Base-by-base conservation (phyloP, 1,140 invertebrate species). In the Drosophila prosaltans region DNA sequence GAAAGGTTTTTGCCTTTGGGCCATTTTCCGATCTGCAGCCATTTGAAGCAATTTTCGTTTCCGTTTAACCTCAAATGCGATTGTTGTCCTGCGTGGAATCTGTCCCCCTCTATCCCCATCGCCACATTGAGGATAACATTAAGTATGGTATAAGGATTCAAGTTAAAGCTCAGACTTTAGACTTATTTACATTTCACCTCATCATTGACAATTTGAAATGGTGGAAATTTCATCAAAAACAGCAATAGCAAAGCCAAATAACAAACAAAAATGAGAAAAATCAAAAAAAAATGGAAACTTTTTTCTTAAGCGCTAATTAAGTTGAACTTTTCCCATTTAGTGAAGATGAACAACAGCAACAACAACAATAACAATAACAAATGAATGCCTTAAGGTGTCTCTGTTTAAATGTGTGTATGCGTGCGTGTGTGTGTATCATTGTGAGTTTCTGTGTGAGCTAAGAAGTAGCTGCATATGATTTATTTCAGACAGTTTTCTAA, bases 261-360 rank as follows among this genome's bases (percentile, higher is more conserved):
- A 16, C 6, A 54, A 62, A 16, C 36, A 32, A 48, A 55, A 39
- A 40, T 7, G 45, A 9, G 9, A 32, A 39, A 69, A 67, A 73
- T 11, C 39, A 11, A 51, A 26, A 8, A 51, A 26, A 51, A 48
- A 24, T 48, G 16, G 6, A 48, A n/a, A 36, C 30, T 58, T 58
- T 39, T 39, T 39, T 78, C 30, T 43, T 48, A 72, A 69, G 62
- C 80, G 69, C 72, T 80, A 83, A 83, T 84, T 83, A 83, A 67
- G 76, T 72, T 79, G 8, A 83, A 83, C 81, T 83, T 83, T 83
- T 84, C 81, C 77, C 76, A 82, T 82, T 82, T 81, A 54, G 54
- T 60, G 57, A 59, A 60, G 68, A 28, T 39, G 28, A 62, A 59
- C 61, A 41, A 16, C 43, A 48, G 8, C 43, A 48, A 8, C 43